Evolutionary conservation across 1,140 invertebrate species (phyloP).

Genomic region (Saccostrea glomerata): DNA sequence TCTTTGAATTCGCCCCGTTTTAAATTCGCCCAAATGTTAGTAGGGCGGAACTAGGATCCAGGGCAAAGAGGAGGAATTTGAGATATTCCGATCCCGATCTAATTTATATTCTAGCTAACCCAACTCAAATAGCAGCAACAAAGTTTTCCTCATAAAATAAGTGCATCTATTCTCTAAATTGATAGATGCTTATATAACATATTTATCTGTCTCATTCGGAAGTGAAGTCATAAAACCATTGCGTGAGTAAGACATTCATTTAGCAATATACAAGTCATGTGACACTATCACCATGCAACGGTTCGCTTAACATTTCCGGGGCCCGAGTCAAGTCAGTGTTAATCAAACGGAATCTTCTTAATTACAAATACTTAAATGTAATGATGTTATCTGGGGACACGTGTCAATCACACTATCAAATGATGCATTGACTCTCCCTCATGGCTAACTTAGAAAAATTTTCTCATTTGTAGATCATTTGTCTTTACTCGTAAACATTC

Average conservation of each 20-base stretch:
- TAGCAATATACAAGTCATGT: not conserved
- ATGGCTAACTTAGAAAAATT: constrained; percentile 23
- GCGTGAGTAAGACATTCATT: not conserved
- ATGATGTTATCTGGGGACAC: constrained; percentile 4
- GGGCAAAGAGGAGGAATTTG: too few relatives aligned
- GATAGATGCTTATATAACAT: not conserved
- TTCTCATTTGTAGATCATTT: constrained; percentile 26
- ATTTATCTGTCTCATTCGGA: not conserved
- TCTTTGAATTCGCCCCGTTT: too few relatives aligned
- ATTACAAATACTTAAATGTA: constrained; percentile 37
- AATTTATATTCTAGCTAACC: too few relatives aligned
- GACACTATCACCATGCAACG: constrained; percentile 17
- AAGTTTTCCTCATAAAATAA: too few relatives aligned
- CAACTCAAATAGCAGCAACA: too few relatives aligned
- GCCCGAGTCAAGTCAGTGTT: not conserved
- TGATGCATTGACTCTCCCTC: constrained; percentile 18
- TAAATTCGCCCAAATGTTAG: too few relatives aligned
- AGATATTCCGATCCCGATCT: too few relatives aligned
- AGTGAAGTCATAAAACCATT: not conserved
- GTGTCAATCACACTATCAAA: constrained; percentile 19
- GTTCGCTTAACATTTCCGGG: constrained; percentile 22
- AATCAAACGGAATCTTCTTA: constrained; percentile 34
- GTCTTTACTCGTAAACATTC: constrained; percentile 15
- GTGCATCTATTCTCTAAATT: too few relatives aligned
- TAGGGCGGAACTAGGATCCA: too few relatives aligned